A percentile compares a stretch with the other conserved stretches of the same genome.
phyloP scores from a whole-genome alignment of 2,797 vertebrate genomes.

The Anguilla marmorata region DNA sequence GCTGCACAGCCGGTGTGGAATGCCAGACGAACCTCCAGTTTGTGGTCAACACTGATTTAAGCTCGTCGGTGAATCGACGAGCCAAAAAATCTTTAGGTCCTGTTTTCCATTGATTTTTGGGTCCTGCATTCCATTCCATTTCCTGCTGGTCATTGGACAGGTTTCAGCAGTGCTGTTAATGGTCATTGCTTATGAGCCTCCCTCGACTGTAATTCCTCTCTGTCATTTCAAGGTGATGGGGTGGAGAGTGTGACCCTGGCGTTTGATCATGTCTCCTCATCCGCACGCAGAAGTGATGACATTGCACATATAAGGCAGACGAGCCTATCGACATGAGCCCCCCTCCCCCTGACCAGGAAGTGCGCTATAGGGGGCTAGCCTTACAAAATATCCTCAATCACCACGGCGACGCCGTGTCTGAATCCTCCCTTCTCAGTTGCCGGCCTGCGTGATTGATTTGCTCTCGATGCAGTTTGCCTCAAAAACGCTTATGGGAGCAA shows the following conservation, averaged over 20 bases:
- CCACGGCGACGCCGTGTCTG: not conserved
- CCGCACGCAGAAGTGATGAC: not conserved
- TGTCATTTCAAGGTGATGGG: not conserved
- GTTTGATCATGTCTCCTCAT: not conserved
- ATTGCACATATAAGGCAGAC: not conserved
- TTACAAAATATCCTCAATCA: not conserved
- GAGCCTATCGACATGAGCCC: not conserved
- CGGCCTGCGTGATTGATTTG: not conserved
- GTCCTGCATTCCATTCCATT: not conserved
- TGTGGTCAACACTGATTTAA: not conserved
- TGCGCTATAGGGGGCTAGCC: not conserved
- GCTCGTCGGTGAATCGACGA: not conserved
- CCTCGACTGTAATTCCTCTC: not conserved
- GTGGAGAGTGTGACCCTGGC: not conserved
- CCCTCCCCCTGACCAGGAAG: not conserved
- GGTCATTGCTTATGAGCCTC: not conserved
- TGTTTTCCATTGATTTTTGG: not conserved
- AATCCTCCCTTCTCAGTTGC: not conserved
- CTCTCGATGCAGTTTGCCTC: not conserved
- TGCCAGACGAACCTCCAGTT: not conserved
- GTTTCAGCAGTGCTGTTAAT: not conserved
- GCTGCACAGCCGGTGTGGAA: not conserved
- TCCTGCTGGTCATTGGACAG: not conserved
- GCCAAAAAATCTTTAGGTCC: not conserved
- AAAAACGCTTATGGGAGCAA: constrained; percentile 13